These are phyloP conservation scores for Pantherophis vulpinus DNA, from an alignment of 2,797 vertebrate genomes.

Conservation along the genomic window DNA sequence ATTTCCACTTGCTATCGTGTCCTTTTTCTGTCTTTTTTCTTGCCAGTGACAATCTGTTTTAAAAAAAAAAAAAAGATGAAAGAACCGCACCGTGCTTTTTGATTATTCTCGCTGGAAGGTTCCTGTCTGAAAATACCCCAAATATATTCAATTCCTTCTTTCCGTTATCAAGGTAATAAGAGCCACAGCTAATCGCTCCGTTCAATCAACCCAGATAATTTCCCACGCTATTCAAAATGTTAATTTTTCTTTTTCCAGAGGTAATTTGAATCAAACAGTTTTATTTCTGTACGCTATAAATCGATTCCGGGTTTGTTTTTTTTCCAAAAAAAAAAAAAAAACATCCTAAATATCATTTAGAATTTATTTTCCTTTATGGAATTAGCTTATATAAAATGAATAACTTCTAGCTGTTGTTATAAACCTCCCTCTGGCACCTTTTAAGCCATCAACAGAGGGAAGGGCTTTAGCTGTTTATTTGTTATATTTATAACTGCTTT, in stretches of 20 bases:
- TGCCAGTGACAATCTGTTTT: neutral
- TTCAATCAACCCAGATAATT: neutral
- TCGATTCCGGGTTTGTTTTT: neutral
- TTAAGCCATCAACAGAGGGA: neutral
- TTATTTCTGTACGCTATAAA: neutral
- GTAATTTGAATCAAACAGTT: conserved; percentile 19
- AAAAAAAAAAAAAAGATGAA: neutral
- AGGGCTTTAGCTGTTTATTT: neutral
- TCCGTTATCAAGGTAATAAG: neutral
- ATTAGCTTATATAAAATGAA: neutral
- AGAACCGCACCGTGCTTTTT: neutral
- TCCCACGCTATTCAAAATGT: neutral
- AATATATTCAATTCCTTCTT: neutral
- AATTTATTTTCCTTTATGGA: neutral
- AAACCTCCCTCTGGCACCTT: neutral
- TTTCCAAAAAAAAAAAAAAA: neutral
- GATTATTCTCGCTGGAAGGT: neutral
- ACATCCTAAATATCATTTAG: neutral
- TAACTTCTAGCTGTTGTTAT: neutral
- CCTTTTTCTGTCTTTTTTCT: neutral
- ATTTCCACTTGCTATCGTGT: neutral
- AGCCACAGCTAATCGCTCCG: neutral
- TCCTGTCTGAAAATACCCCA: neutral
- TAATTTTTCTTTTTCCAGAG: neutral
- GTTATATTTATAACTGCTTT: neutral